Conservation (phyloP, 2,888 invertebrate genomes). For the Eilema sororculum region DNA sequence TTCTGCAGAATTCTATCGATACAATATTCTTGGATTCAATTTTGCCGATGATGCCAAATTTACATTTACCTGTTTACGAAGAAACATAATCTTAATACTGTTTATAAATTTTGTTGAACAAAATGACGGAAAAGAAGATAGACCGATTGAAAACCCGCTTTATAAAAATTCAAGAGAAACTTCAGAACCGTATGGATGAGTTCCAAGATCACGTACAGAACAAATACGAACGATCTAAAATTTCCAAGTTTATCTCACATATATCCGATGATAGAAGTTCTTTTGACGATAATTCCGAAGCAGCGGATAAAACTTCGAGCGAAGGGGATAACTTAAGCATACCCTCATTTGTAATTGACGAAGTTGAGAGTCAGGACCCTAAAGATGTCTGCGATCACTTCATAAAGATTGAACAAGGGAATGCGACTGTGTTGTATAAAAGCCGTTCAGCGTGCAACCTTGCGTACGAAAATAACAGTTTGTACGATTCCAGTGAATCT, state of each 20-base stretch:
- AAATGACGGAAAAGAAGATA: conserved; percentile 76
- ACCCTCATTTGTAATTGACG: conserved; percentile 74
- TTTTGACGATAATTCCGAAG: conserved; percentile 56
- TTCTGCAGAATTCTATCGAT: conserved; percentile 9
- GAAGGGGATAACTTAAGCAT: conserved; percentile 59
- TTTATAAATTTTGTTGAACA: conserved; percentile 21
- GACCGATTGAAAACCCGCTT: conserved; percentile 71
- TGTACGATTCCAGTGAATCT: conserved; percentile 72
- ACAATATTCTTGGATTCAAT: conserved; percentile 8
- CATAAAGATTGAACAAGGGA: conserved; percentile 69
- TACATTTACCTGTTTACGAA: conserved; percentile 5
- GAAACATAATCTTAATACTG: background rate
- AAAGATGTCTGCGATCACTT: conserved; percentile 71
- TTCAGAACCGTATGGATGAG: conserved; percentile 79
- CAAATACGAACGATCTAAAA: conserved; percentile 70
- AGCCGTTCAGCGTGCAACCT: conserved; percentile 73
- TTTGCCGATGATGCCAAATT: conserved; percentile 1
- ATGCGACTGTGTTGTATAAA: conserved; percentile 65
- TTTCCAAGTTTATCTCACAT: conserved; percentile 72
- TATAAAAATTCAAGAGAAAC: conserved; percentile 74
- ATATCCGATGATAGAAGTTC: conserved; percentile 75
- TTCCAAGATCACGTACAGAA: conserved; percentile 79
- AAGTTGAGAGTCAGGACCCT: conserved; percentile 54
- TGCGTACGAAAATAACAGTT: conserved; percentile 61
- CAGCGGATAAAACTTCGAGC: conserved; percentile 52